Conservation (phyloP, 2,797 vertebrate species). For the Chaunax sp. region DNA sequence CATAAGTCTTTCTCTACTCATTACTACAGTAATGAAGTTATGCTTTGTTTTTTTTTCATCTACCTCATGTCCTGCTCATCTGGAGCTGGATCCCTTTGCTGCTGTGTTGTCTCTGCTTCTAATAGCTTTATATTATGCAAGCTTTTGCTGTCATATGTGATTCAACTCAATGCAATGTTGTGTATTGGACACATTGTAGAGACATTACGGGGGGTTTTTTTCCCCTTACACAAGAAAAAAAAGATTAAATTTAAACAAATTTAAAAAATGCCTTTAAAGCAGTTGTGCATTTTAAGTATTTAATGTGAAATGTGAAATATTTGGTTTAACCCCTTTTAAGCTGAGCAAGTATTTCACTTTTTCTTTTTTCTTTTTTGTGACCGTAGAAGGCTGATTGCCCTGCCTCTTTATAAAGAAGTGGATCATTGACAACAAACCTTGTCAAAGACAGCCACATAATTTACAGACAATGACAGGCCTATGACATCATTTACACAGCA, state of each 20-base stretch:
- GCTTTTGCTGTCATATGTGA: conserved; percentile 26
- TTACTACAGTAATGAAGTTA: conserved; percentile 80
- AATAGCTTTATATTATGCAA: conserved; percentile 24
- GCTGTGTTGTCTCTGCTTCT: conserved; percentile 37
- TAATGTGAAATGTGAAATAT: conserved; percentile 23
- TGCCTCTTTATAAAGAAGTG: conserved; percentile 55
- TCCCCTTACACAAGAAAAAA: neutral
- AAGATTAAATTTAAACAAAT: conserved; percentile 7
- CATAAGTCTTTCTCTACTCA: conserved; percentile 71
- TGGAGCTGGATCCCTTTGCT: conserved; percentile 43
- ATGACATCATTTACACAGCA: conserved; percentile 80
- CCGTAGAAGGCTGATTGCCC: conserved; percentile 1
- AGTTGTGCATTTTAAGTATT: conserved; percentile 7
- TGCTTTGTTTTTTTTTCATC: conserved; percentile 34
- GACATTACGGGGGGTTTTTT: neutral
- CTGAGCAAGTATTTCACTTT: too few species aligned
- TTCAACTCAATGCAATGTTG: neutral
- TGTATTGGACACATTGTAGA: neutral
- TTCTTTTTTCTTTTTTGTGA: conserved; percentile 33
- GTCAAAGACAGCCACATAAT: conserved; percentile 61
- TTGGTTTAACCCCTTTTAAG: neutral
- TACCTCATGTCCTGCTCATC: conserved; percentile 48
- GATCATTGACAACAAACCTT: conserved; percentile 58
- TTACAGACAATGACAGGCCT: conserved; percentile 70
- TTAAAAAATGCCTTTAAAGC: neutral